phyloP scores from a whole-genome alignment of 1,140 invertebrate genomes.

The Cotesia chilonis region DNA sequence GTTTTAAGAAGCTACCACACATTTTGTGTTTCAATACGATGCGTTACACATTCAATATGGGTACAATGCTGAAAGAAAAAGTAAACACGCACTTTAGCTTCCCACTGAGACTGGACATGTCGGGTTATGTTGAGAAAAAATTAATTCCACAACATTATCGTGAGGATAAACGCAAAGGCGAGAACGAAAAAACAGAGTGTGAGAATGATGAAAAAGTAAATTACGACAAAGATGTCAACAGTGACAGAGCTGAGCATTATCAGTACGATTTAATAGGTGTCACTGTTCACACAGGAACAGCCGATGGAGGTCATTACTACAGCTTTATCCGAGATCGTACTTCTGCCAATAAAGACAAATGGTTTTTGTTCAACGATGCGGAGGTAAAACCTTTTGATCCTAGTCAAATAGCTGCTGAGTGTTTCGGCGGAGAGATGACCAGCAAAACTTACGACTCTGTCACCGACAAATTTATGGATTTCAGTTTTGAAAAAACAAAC shows the following conservation, averaged over 20 bases:
- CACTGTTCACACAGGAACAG: conserved; percentile 95
- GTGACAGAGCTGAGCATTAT: conserved; percentile 64
- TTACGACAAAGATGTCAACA: conserved; percentile 49
- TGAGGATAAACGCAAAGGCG: conserved; percentile 60
- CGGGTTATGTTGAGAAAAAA: conserved; percentile 92
- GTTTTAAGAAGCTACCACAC: conserved; percentile 92
- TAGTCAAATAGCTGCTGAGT: conserved; percentile 91
- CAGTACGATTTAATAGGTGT: conserved; percentile 95
- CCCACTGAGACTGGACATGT: conserved; percentile 91
- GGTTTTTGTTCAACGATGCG: conserved; percentile 95
- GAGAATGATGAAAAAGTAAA: conserved; percentile 56
- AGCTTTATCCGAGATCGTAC: conserved; percentile 91
- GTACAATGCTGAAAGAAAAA: conserved; percentile 96
- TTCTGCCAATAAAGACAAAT: conserved; percentile 80
- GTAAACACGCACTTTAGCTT: conserved; percentile 98
- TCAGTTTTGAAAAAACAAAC: conserved; percentile 97
- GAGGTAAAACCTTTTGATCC: conserved; percentile 96
- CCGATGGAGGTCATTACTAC: conserved; percentile 96
- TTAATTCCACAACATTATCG: conserved; percentile 88
- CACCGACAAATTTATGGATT: conserved; percentile 96
- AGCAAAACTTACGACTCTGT: conserved; percentile 96
- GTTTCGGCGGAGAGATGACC: conserved; percentile 97
- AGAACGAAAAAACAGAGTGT: conserved; percentile 47
- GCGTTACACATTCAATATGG: conserved; percentile 98
- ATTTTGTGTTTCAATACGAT: conserved; percentile 97